These are phyloP conservation scores for Diabrotica undecimpunctata DNA, from an alignment of 1,140 invertebrate species.

Conservation along the genomic window DNA sequence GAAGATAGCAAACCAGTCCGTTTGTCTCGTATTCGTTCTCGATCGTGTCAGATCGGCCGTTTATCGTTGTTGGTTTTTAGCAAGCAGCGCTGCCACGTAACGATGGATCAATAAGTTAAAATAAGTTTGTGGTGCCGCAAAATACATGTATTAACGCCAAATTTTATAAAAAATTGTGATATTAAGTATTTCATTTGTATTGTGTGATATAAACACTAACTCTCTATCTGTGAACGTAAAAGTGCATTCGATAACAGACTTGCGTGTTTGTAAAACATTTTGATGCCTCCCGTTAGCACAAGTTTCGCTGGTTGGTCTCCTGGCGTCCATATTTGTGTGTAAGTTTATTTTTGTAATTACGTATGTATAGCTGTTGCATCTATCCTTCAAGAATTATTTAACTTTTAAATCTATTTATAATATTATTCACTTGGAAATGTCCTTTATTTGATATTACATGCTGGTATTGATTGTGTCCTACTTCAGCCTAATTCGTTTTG, in stretches of 20 bases:
- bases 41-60: neutral
- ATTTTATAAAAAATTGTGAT: constrained; percentile 47
- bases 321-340: constrained; percentile 43
- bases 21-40: neutral
- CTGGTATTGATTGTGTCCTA: neutral
- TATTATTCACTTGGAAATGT: constrained; percentile 5
- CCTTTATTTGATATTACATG: constrained; percentile 11
- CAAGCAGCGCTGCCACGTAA: constrained; percentile 42
- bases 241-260: constrained; percentile 36
- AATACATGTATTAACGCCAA: constrained; percentile 47
- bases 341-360: constrained; percentile 28
- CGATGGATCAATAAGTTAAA: constrained; percentile 42
- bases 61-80: constrained; percentile 13
- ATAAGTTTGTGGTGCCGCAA: constrained; percentile 39
- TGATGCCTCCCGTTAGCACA: constrained; percentile 33
- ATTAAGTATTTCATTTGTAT: constrained; percentile 46
- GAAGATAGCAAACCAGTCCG: neutral
- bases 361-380: neutral
- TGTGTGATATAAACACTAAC: constrained; percentile 40
- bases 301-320: constrained; percentile 35
- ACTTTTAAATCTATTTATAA: neutral
- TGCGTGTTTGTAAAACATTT: constrained; percentile 35
- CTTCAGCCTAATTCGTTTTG: no score
- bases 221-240: constrained; percentile 31
- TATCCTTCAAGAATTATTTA: no score